These are phyloP conservation scores for Metridium senile DNA, from an alignment of 92 coral and sea anemone genomes.

Conservation along the genomic window DNA sequence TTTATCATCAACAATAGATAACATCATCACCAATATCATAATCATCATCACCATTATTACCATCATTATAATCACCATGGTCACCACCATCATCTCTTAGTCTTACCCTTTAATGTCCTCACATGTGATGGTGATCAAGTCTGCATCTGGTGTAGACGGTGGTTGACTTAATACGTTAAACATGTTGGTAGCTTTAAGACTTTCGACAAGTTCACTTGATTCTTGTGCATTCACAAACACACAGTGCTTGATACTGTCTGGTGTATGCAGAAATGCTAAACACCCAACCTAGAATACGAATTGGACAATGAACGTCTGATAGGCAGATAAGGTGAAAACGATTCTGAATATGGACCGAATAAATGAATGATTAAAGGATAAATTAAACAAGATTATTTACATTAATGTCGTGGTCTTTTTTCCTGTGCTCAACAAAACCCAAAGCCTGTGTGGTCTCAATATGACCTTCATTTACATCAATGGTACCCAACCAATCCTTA, in stretches of 20 bases:
- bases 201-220: not conserved
- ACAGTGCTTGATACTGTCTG: not conserved
- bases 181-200: not conserved
- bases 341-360: too few species aligned
- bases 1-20: not conserved
- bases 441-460: slow-evolving; percentile 5
- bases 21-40: too few species aligned
- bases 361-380: too few species aligned
- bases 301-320: too few species aligned
- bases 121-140: not conserved
- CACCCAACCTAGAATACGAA: not conserved
- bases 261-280: not conserved
- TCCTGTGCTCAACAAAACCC: not conserved
- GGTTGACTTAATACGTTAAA: not conserved
- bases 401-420: not conserved
- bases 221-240: not conserved
- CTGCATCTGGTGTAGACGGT: not conserved
- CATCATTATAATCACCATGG: too few species aligned
- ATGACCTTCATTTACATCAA: slow-evolving; percentile 8
- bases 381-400: not conserved
- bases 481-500: slow-evolving; percentile 3
- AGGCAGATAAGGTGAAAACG: too few species aligned
- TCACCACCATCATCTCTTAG: too few species aligned
- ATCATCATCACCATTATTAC: too few species aligned
- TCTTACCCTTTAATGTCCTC: not conserved